Conservation (phyloP, 1,140 invertebrate genomes). For the Chironomus tepperi region DNA sequence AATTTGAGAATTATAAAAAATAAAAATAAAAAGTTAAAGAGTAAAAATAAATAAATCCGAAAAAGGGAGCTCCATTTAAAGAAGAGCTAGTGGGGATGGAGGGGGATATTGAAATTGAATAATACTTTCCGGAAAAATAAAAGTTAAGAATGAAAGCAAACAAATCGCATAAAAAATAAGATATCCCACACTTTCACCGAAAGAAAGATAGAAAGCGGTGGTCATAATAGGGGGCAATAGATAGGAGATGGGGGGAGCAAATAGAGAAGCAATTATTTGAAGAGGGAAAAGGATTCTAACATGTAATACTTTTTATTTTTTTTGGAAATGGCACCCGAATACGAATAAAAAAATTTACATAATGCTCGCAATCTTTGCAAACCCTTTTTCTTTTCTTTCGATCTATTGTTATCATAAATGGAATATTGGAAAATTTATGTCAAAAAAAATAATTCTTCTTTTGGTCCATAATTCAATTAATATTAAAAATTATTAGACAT, state of each 20-base stretch:
- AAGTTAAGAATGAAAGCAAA: no score
- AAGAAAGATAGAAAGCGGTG: neutral
- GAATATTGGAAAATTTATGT: slow-evolving; percentile 23
- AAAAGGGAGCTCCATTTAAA: no score
- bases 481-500: no score
- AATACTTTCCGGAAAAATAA: no score
- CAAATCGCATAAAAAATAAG: no score
- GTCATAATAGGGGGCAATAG: neutral
- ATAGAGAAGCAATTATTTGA: slow-evolving; percentile 8
- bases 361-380: neutral
- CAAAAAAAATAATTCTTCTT: neutral
- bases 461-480: neutral
- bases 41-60: no score
- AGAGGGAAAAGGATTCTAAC: neutral
- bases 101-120: no score
- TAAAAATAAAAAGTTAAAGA: no score
- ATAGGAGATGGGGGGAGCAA: neutral
- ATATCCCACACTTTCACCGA: no score
- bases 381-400: no score
- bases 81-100: no score
- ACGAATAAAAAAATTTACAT: neutral
- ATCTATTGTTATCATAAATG: neutral
- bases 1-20: no score
- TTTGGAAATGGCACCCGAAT: neutral
- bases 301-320: neutral